These are phyloP conservation scores for Himalopsyche kuldschensis DNA, from an alignment of 2,888 invertebrate genomes.

Conservation along the genomic window DNA sequence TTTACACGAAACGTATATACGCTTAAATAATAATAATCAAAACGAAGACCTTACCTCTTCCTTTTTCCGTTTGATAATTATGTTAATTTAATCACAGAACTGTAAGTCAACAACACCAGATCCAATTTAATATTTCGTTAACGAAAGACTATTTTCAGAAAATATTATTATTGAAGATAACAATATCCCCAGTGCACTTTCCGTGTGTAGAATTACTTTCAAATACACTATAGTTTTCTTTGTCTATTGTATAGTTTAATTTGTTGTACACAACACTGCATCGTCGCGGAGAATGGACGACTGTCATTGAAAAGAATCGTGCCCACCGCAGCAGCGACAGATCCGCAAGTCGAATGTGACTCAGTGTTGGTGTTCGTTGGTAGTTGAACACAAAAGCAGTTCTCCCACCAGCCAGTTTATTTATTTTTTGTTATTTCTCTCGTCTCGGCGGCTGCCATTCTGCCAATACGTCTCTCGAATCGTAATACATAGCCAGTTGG, in stretches of 20 bases:
- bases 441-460: conserved; percentile 3
- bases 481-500: conserved; percentile 5
- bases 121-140: not conserved
- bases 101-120: not conserved
- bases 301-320: conserved; percentile 27
- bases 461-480: conserved; percentile 19
- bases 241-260: not conserved
- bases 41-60: not conserved
- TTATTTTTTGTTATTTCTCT: conserved; percentile 28
- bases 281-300: conserved; percentile 20
- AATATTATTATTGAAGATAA: not conserved
- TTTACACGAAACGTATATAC: not conserved
- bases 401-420: conserved; percentile 22
- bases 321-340: not conserved
- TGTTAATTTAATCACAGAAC: not conserved
- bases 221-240: not conserved
- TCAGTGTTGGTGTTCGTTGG: not conserved
- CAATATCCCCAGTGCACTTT: not conserved
- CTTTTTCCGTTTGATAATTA: not conserved
- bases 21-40: not conserved
- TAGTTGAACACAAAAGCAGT: conserved; percentile 18
- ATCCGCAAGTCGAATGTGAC: not conserved
- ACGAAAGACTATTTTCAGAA: not conserved
- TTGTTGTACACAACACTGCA: conserved; percentile 15
- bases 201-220: not conserved